phyloP scores from a whole-genome alignment of 2,888 invertebrate genomes.

The Pammene fasciana region DNA sequence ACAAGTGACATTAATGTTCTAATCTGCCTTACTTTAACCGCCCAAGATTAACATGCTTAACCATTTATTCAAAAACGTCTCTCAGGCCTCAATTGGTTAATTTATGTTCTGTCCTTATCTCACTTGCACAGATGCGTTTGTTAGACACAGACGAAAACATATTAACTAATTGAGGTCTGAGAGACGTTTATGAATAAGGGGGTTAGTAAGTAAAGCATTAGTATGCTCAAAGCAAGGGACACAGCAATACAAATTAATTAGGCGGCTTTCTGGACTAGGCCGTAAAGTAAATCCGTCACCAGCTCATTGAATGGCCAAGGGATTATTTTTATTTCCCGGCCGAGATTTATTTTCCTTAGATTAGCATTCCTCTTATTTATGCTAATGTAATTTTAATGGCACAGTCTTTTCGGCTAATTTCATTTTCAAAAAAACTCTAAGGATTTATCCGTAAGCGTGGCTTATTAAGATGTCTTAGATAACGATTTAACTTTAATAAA shows the following conservation, averaged over 20 bases:
- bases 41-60: too few species aligned
- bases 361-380: constrained; percentile 83
- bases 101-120: too few species aligned
- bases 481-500: constrained; percentile 70
- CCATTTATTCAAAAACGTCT: too few species aligned
- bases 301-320: constrained; percentile 67
- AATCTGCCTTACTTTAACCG: too few species aligned
- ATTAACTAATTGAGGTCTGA: too few species aligned
- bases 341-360: constrained; percentile 81
- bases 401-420: constrained; percentile 80
- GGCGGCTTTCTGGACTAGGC: constrained; percentile 39
- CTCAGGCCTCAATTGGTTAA: too few species aligned
- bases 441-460: constrained; percentile 76
- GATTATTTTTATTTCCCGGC: constrained; percentile 79
- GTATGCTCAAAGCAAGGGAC: neutral
- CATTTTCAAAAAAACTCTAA: constrained; percentile 76
- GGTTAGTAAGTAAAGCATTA: neutral
- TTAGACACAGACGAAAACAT: too few species aligned
- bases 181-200: too few species aligned
- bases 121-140: too few species aligned
- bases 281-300: constrained; percentile 63
- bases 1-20: too few species aligned
- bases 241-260: constrained; percentile 35
- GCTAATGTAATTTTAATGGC: constrained; percentile 84
- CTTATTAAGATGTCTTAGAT: constrained; percentile 73